These are phyloP conservation scores for Diachasmimorpha longicaudata DNA, from an alignment of 1,140 invertebrate genomes.

Conservation along the genomic window DNA sequence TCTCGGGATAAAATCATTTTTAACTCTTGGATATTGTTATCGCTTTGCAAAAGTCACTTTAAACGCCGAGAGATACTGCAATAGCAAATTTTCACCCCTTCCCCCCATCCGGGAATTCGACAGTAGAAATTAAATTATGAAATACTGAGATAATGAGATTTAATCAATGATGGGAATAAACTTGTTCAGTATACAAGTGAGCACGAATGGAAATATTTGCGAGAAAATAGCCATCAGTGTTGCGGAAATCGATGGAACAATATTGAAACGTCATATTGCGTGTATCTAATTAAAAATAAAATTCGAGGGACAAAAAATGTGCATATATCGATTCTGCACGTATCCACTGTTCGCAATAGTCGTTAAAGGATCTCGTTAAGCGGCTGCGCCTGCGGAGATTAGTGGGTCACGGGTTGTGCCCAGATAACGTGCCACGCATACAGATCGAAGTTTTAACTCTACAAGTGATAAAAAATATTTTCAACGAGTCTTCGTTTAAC, in stretches of 20 bases:
- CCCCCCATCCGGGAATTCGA: neutral
- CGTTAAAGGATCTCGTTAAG: constrained; percentile 21
- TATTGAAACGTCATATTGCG: neutral
- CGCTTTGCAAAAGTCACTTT: no score
- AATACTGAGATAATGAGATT: neutral
- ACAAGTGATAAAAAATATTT: neutral
- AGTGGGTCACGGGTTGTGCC: constrained; percentile 7
- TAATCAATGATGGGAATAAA: neutral
- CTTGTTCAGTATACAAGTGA: neutral
- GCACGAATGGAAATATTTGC: neutral
- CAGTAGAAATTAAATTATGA: neutral
- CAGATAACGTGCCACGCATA: neutral
- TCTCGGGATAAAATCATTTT: no score
- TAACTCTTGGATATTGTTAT: no score
- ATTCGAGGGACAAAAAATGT: neutral
- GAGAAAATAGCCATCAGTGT: neutral
- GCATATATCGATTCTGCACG: neutral
- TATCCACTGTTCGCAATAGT: constrained; percentile 9
- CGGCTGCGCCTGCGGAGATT: neutral
- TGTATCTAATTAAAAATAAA: neutral
- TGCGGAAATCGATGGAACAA: neutral
- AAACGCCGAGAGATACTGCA: no score
- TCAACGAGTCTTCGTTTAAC: neutral
- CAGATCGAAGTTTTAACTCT: neutral
- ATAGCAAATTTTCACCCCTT: no score